Conservation (phyloP, 2,113 vertebrate genomes). For the Pionites leucogaster region DNA sequence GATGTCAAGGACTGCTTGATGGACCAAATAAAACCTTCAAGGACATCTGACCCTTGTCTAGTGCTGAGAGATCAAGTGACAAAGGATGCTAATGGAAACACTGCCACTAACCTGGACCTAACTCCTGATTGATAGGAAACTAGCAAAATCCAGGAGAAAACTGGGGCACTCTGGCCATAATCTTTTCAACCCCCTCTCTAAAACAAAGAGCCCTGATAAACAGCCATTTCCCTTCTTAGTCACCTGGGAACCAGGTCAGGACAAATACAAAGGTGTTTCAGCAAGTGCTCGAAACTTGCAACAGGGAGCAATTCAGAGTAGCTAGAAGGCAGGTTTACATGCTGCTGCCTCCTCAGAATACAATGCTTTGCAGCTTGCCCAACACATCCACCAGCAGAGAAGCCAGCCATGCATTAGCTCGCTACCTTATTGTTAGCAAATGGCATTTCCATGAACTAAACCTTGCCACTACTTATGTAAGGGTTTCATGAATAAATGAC, state of each 20-base stretch:
- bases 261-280: neutral
- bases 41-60: neutral
- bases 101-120: neutral
- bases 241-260: neutral
- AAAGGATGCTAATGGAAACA: neutral
- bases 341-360: neutral
- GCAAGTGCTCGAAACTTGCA: neutral
- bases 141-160: neutral
- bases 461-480: neutral
- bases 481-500: neutral
- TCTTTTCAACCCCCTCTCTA: neutral
- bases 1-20: neutral
- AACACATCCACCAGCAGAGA: fast-evolving
- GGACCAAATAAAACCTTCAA: neutral
- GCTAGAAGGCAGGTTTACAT: neutral
- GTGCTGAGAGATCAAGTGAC: neutral
- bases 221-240: neutral
- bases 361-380: neutral
- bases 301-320: neutral
- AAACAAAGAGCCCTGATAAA: neutral
- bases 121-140: neutral
- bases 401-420: neutral
- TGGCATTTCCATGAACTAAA: neutral
- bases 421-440: neutral
- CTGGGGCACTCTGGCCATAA: neutral